Evolutionary conservation across 2,888 invertebrate species (phyloP).

Genomic region (Dioctria linearis): DNA sequence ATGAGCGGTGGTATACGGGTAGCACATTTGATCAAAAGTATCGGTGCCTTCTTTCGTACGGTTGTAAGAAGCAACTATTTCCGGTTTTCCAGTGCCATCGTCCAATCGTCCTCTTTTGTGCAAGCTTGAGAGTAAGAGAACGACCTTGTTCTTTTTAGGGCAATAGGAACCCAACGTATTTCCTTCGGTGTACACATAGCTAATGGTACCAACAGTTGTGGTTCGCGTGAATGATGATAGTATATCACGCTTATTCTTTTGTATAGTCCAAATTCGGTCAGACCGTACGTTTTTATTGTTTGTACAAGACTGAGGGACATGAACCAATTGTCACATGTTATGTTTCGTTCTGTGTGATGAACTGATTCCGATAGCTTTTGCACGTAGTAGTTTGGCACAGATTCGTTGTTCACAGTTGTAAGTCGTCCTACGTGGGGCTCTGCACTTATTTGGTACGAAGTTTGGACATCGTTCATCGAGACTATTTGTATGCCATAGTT

Average conservation of each 20-base stretch:
- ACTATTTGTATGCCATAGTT: background rate
- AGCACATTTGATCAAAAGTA: no score
- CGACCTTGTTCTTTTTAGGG: background rate
- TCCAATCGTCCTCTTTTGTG: background rate
- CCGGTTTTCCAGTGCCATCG: background rate
- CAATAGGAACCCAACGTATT: background rate
- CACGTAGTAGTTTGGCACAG: conserved; percentile 46
- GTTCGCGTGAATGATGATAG: background rate
- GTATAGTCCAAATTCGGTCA: conserved; percentile 52
- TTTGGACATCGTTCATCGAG: conserved; percentile 36
- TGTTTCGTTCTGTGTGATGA: conserved; percentile 48
- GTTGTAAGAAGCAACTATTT: background rate
- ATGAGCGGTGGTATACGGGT: background rate
- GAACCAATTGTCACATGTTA: conserved; percentile 53
- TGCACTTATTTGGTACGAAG: conserved; percentile 49
- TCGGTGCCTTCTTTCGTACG: background rate
- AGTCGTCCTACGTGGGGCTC: conserved; percentile 50
- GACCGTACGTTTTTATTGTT: conserved; percentile 49
- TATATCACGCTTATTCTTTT: conserved; percentile 52
- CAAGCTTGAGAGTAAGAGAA: background rate
- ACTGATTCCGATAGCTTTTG: conserved; percentile 44
- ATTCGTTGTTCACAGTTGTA: conserved; percentile 26
- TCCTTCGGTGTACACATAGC: background rate
- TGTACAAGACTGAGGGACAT: conserved; percentile 46
- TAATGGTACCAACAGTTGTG: background rate